Evolutionary conservation across 2,797 vertebrate species (phyloP), one percentile per base, ranked within the genome.

Genomic region (Psittacula derbiana): DNA sequence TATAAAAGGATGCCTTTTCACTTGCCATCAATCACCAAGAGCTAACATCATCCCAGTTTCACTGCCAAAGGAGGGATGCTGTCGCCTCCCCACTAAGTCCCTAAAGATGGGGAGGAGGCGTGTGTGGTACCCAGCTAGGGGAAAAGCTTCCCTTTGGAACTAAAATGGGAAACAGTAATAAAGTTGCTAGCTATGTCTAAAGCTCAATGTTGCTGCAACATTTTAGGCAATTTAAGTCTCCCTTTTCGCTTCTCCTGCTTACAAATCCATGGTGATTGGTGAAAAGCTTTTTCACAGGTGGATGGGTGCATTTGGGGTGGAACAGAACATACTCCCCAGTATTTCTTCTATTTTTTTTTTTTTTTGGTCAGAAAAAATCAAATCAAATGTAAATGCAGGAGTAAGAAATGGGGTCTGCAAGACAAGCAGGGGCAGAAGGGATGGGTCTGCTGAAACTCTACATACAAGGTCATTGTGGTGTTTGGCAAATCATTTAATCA

Each of bases 71-170:
- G 41, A 79, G 40, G 28, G 46, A 31, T 3, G 24, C 28, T 3
- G 4, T 13, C 0, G 0, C n/a, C 31, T 55, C 40, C 81, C 60
- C 0, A 0, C 53, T 17, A 17, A 53, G 30, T 27, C 50, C 16
- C 31, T 27, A 21, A 64, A 60, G 18, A 50, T 0, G 2, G 12
- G 17, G 23, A 86, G 3, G 7, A 71, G 23, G 30, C 1, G 0
- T 19, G 31, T 43, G 8, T 46, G 17, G 25, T 33, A 76, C 18
- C 17, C 33, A 46, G 33, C 0, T 1, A 1, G 6, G 41, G 10
- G 16, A 64, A 76, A 84, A 75, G 1, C 6, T 67, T 83, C 10
- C 12, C 65, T 70, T 50, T 3, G 1, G 66, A 67, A 78, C 38
- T 67, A 41, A 27, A 60, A 7, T 8, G 8, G 30, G 4, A 38